phyloP scores from a whole-genome alignment of 2,888 invertebrate genomes.

The Cinara cedri region DNA sequence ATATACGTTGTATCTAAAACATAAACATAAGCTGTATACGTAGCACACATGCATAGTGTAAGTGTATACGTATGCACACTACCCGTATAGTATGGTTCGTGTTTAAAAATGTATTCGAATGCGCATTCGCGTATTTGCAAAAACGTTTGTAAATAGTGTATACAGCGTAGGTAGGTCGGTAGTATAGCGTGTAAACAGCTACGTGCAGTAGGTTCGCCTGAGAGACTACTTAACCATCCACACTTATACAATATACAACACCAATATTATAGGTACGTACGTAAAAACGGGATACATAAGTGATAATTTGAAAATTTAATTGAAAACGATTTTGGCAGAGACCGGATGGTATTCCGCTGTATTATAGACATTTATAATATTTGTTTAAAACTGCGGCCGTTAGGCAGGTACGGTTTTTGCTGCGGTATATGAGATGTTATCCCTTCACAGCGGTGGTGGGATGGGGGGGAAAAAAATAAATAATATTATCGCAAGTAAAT shows the following conservation, averaged over 20 bases:
- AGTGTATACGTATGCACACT: too few relatives aligned
- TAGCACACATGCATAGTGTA: too few relatives aligned
- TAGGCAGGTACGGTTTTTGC: background rate
- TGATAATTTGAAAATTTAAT: conserved; percentile 13
- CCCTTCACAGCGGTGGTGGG: background rate
- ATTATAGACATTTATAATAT: too few relatives aligned
- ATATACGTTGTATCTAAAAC: background rate
- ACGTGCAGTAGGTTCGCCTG: background rate
- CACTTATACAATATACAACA: background rate
- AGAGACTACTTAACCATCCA: background rate
- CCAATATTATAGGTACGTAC: too few relatives aligned
- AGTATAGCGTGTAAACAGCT: too few relatives aligned
- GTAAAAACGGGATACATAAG: background rate
- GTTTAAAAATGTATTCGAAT: background rate
- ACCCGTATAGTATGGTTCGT: background rate
- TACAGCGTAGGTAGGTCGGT: too few relatives aligned
- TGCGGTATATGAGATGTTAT: too few relatives aligned
- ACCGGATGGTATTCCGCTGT: background rate
- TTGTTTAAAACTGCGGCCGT: background rate
- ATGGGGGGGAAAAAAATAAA: conserved; percentile 1
- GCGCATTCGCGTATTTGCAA: background rate
- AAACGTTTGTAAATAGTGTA: too few relatives aligned
- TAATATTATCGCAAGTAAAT: background rate
- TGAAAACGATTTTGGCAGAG: conserved; percentile 9
- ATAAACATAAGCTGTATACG: background rate